phyloP scores from a whole-genome alignment of 2,113 vertebrate genomes.

The Oenanthe melanoleuca region DNA sequence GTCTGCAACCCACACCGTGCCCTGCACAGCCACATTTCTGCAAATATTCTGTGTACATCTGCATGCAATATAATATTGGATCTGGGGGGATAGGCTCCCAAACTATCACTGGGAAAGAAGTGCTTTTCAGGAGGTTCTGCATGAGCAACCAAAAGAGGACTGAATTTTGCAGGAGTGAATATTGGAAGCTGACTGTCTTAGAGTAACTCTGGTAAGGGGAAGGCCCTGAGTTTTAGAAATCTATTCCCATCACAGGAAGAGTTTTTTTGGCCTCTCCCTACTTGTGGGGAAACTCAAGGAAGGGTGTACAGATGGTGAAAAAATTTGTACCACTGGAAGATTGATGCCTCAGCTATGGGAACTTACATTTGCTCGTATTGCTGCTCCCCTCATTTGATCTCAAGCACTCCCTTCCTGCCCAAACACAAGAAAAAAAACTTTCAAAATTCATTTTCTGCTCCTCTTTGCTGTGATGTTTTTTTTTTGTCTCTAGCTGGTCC shows the following conservation, averaged over 20 bases:
- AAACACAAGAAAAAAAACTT: background rate
- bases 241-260: background rate
- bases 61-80: rapidly evolving
- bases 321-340: background rate
- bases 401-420: background rate
- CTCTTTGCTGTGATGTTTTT: background rate
- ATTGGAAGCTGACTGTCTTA: rapidly evolving
- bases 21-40: rapidly evolving
- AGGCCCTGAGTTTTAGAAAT: background rate
- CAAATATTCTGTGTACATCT: rapidly evolving
- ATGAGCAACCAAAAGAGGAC: background rate
- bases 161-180: background rate
- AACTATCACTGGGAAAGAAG: background rate
- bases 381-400: background rate
- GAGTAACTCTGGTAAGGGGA: background rate
- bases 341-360: background rate
- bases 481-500: background rate
- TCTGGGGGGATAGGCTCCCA: background rate
- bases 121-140: background rate
- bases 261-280: background rate
- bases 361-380: background rate
- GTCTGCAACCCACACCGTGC: rapidly evolving
- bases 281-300: background rate
- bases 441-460: background rate
- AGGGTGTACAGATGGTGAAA: rapidly evolving